These are phyloP conservation scores for Drosophila engyochracea DNA, from an alignment of 2,888 invertebrate species.

Conservation along the genomic window DNA sequence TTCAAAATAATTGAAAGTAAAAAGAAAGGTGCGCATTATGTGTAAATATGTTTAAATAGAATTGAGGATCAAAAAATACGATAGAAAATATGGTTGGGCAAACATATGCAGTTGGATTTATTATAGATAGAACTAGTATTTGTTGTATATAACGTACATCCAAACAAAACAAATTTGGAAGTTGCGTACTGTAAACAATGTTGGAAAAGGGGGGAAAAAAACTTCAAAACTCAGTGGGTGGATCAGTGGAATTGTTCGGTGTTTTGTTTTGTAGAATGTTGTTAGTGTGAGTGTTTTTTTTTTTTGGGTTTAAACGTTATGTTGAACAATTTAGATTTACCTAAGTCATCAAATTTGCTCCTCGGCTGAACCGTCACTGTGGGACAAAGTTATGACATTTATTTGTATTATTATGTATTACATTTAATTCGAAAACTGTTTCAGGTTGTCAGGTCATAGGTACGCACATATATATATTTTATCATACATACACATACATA, in stretches of 20 bases:
- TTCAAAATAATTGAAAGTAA: constrained; percentile 8
- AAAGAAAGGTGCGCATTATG: constrained; percentile 36
- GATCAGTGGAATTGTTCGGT: constrained; percentile 31
- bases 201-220: constrained; percentile 43
- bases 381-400: constrained; percentile 80
- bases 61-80: constrained; percentile 23
- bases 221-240: constrained; percentile 61
- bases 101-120: constrained; percentile 24
- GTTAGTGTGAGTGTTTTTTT: constrained; percentile 38
- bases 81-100: constrained; percentile 27
- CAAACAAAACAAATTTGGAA: constrained; percentile 48
- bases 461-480: constrained; percentile 15
- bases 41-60: constrained; percentile 26
- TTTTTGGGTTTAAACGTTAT: constrained; percentile 18
- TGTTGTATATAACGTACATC: constrained; percentile 53
- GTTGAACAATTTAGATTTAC: constrained; percentile 86
- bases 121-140: constrained; percentile 24
- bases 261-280: constrained; percentile 33
- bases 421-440: constrained; percentile 40
- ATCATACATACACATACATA: constrained; percentile 17
- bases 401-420: constrained; percentile 71
- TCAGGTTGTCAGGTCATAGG: constrained; percentile 19
- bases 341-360: constrained; percentile 90
- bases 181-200: constrained; percentile 63
- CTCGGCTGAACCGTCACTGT: constrained; percentile 90